Conservation (phyloP, 2,113 vertebrate species). For the Paradoxurus hermaphroditus region DNA sequence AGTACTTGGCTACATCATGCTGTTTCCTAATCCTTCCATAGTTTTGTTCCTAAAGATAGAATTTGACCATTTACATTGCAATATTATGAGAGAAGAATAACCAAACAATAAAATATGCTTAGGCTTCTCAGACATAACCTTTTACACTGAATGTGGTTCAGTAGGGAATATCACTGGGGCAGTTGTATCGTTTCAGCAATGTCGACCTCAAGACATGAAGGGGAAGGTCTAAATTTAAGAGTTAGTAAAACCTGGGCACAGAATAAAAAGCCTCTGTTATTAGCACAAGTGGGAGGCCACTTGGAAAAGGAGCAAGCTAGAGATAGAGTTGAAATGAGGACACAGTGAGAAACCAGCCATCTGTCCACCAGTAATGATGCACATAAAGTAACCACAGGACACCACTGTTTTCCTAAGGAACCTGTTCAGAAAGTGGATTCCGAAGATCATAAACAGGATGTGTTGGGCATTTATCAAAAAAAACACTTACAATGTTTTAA, state of each 20-base stretch:
- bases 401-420: background rate
- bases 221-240: background rate
- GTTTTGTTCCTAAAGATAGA: slow-evolving; percentile 33
- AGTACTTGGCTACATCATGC: background rate
- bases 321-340: slow-evolving; percentile 61
- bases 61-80: background rate
- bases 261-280: slow-evolving; percentile 60
- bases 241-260: background rate
- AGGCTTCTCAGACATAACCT: background rate
- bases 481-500: background rate
- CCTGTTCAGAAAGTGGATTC: background rate
- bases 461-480: background rate
- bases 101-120: background rate
- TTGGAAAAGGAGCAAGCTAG: slow-evolving; percentile 61
- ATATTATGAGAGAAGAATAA: background rate
- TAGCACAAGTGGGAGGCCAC: slow-evolving; percentile 74
- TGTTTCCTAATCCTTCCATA: background rate
- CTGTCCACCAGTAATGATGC: slow-evolving; percentile 50
- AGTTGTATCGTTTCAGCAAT: background rate
- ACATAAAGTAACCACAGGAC: slow-evolving; percentile 53
- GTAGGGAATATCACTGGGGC: background rate
- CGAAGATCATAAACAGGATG: background rate
- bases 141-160: background rate
- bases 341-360: slow-evolving; percentile 59
- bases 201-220: background rate